phyloP scores from a whole-genome alignment of 2,888 invertebrate genomes.

The Dione juno region DNA sequence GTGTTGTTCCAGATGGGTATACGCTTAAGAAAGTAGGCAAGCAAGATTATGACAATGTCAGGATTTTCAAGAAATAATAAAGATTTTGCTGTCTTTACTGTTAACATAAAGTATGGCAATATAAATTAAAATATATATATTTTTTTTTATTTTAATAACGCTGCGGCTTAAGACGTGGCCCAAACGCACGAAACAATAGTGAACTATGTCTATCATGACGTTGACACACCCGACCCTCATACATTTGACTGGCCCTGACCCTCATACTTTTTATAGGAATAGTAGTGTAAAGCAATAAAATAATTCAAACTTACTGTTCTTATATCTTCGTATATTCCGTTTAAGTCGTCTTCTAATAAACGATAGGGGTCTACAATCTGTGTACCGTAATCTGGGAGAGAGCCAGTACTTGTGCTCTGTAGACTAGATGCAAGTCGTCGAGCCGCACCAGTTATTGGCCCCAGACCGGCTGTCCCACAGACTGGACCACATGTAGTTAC shows the following conservation, averaged over 20 bases:
- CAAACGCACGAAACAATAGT: no score
- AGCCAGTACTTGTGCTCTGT: constrained; percentile 91
- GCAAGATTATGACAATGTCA: constrained; percentile 56
- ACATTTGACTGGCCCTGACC: no score
- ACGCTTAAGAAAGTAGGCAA: constrained; percentile 78
- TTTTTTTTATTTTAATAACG: no score
- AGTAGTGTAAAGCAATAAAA: no score
- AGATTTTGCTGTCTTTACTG: not conserved
- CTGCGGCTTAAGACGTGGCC: no score
- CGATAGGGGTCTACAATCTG: constrained; percentile 93
- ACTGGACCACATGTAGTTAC: constrained; percentile 75
- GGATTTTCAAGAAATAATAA: constrained; percentile 36
- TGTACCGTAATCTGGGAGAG: constrained; percentile 88
- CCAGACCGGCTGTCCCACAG: constrained; percentile 62
- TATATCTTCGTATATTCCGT: constrained; percentile 93
- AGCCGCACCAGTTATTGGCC: constrained; percentile 65
- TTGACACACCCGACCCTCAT: no score
- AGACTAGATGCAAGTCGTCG: constrained; percentile 86
- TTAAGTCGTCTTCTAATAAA: constrained; percentile 93
- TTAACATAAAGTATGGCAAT: not conserved
- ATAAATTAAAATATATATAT: not conserved
- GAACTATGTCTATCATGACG: no score
- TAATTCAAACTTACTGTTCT: constrained; percentile 86
- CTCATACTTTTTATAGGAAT: no score
- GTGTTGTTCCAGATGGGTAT: constrained; percentile 75